Conservation (phyloP, 2,888 invertebrate genomes). For the Frankliniella intonsa region DNA sequence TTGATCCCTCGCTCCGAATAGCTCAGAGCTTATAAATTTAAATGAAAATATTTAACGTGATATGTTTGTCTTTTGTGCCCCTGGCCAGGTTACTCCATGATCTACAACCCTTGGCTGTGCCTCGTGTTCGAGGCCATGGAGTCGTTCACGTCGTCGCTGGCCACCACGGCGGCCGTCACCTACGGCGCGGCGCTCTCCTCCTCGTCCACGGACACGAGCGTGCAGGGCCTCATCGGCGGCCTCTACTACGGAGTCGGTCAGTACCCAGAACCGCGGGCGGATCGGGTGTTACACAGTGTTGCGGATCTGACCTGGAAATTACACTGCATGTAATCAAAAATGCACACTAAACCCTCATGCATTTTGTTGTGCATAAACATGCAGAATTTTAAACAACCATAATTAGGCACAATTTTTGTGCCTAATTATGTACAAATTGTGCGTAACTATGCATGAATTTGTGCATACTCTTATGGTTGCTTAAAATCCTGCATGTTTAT, state of each 20-base stretch:
- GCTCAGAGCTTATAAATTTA: too few species aligned
- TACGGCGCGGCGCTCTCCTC: slow-evolving; percentile 70
- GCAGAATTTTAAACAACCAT: too few species aligned
- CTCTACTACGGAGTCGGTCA: slow-evolving; percentile 74
- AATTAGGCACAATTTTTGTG: too few species aligned
- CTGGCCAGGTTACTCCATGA: slow-evolving; percentile 62
- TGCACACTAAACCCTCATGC: too few species aligned
- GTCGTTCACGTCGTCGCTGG: slow-evolving; percentile 68
- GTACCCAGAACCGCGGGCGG: slow-evolving; percentile 37
- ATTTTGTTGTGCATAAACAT: too few species aligned
- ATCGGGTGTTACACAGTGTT: not conserved
- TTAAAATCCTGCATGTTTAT: too few species aligned
- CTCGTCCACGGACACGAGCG: slow-evolving; percentile 67
- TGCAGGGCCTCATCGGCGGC: slow-evolving; percentile 72
- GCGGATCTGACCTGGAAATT: not conserved
- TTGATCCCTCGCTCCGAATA: too few species aligned
- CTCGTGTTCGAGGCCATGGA: slow-evolving; percentile 72
- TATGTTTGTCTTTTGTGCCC: not conserved
- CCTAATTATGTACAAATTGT: too few species aligned
- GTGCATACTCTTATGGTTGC: too few species aligned
- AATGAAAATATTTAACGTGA: too few species aligned
- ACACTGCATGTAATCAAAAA: too few species aligned
- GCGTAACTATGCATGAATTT: too few species aligned
- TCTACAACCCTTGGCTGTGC: slow-evolving; percentile 71
- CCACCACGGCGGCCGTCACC: slow-evolving; percentile 72